A percentile compares a stretch with the other conserved stretches of the same genome.
Conservation (phyloP, 2,888 invertebrate genomes). For the Archaeoteleia sp. region DNA sequence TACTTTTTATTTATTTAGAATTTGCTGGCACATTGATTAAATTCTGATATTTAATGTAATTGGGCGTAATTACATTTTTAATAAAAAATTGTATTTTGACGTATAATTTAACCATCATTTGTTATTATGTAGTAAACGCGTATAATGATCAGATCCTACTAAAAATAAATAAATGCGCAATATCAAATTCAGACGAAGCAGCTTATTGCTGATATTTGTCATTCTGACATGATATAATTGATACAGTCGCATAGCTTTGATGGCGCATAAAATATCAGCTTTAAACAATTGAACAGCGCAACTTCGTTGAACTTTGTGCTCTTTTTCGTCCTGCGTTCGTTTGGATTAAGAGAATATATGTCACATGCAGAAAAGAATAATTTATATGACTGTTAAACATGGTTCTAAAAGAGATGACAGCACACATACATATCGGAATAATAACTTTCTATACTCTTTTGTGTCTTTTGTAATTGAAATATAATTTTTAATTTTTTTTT, state of each 20-base stretch:
- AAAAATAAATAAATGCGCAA: slow-evolving; percentile 7
- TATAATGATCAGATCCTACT: too few relatives aligned
- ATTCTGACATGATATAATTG: slow-evolving; percentile 8
- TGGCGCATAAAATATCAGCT: slow-evolving; percentile 30
- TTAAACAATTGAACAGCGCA: slow-evolving; percentile 13
- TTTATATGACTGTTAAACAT: slow-evolving; percentile 21
- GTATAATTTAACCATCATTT: too few relatives aligned
- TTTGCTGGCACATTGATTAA: too few relatives aligned
- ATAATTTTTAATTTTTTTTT: slow-evolving; percentile 4
- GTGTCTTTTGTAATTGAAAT: slow-evolving; percentile 19
- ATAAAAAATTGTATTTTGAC: too few relatives aligned
- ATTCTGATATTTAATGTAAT: too few relatives aligned
- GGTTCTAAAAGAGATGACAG: slow-evolving; percentile 9
- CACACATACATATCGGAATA: slow-evolving; percentile 12
- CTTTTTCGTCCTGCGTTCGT: slow-evolving; percentile 16
- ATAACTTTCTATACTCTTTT: too few relatives aligned
- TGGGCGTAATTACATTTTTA: too few relatives aligned
- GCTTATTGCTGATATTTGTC: slow-evolving; percentile 11
- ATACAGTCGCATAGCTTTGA: slow-evolving; percentile 22
- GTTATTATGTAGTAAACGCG: too few relatives aligned
- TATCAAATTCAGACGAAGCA: slow-evolving; percentile 1
- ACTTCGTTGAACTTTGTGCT: slow-evolving; percentile 14
- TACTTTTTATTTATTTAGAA: too few relatives aligned
- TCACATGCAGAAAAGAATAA: slow-evolving; percentile 15
- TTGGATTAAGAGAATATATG: slow-evolving; percentile 24